These are phyloP conservation scores for Cryptotis parvus DNA, from an alignment of 2,113 vertebrate species.

Conservation along the genomic window DNA sequence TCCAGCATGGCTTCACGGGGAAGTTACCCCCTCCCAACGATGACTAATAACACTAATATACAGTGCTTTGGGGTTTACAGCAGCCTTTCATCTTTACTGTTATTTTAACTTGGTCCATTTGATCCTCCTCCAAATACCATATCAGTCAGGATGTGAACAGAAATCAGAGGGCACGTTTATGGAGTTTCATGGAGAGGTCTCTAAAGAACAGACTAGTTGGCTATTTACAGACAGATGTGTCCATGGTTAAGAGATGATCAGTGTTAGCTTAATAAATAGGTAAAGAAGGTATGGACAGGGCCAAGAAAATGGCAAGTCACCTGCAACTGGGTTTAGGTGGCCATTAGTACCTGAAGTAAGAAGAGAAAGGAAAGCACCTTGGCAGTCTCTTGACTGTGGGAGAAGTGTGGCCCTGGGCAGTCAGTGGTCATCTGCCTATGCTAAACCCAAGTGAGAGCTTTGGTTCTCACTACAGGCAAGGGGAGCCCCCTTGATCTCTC, in stretches of 20 bases:
- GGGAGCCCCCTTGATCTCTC: background rate
- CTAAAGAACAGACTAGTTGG: background rate
- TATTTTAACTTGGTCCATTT: constrained; percentile 3
- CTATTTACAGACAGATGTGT: background rate
- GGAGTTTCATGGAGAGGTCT: constrained; percentile 1
- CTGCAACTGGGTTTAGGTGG: background rate
- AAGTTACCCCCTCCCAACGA: background rate
- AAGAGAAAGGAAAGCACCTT: background rate
- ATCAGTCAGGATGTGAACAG: background rate
- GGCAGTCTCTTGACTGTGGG: background rate
- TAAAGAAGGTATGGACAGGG: background rate
- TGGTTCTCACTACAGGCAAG: rapidly evolving
- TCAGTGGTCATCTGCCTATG: background rate
- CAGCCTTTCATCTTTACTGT: constrained; percentile 1
- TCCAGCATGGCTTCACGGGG: background rate
- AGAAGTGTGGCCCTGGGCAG: background rate
- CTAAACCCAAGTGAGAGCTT: background rate
- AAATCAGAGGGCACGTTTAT: background rate
- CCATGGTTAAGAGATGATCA: background rate
- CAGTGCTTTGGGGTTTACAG: background rate
- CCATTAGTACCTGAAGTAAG: background rate
- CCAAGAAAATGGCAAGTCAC: background rate
- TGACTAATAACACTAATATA: background rate
- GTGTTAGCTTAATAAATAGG: background rate
- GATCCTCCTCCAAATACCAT: background rate